Evolutionary conservation across 2,888 invertebrate species (phyloP).

Genomic region (Acanthococcus lagerstroemiae): DNA sequence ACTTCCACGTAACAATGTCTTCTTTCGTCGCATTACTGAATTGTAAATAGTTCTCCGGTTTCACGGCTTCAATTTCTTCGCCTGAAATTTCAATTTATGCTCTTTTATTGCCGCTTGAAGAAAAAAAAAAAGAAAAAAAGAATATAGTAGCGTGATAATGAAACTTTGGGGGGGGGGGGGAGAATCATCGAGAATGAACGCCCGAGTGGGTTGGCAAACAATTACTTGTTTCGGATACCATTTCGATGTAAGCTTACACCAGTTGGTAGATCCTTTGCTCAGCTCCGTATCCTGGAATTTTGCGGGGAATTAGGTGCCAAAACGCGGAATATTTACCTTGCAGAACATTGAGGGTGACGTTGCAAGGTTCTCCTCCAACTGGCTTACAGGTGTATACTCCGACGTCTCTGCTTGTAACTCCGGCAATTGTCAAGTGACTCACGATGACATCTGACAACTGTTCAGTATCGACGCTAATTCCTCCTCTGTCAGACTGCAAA

Average conservation of each 20-base stretch:
- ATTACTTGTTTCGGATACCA: too few species aligned
- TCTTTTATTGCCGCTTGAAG: neutral
- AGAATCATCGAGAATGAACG: too few species aligned
- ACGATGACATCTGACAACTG: slow-evolving; percentile 49
- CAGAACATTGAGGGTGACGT: slow-evolving; percentile 52
- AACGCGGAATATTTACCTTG: slow-evolving; percentile 46
- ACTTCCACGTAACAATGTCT: neutral
- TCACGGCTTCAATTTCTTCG: slow-evolving; percentile 23
- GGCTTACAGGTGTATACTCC: slow-evolving; percentile 58
- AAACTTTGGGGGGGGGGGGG: too few species aligned
- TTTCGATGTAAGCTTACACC: too few species aligned
- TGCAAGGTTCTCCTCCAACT: slow-evolving; percentile 49
- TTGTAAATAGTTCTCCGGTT: slow-evolving; percentile 24
- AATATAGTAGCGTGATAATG: neutral
- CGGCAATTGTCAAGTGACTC: slow-evolving; percentile 52
- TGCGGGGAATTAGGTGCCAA: neutral
- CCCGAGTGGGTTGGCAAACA: too few species aligned
- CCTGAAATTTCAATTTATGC: slow-evolving; percentile 12
- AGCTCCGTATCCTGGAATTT: too few species aligned
- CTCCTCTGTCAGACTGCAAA: slow-evolving; percentile 45
- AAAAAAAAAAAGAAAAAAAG: neutral
- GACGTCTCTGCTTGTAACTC: slow-evolving; percentile 48
- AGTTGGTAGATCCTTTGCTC: too few species aligned
- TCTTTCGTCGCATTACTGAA: slow-evolving; percentile 9
- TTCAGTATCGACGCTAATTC: slow-evolving; percentile 55